Base-by-base conservation (phyloP, 2,797 vertebrate species). In the Buceros bicornis region DNA sequence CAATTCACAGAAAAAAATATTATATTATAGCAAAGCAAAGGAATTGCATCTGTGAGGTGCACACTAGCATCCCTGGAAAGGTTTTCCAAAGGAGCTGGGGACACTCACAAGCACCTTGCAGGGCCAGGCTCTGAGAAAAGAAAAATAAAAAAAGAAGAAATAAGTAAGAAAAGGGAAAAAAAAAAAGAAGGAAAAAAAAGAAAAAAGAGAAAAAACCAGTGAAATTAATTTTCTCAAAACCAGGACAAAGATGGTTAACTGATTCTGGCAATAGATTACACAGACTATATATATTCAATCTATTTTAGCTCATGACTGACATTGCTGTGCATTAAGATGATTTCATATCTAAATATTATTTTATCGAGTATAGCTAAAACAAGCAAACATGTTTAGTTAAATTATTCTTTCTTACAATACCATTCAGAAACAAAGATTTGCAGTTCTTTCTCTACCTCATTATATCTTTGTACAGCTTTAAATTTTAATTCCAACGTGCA, bases 41-140 rank as follows among this genome's bases (percentile, higher is more conserved):
- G 17, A 76, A 87, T 62, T 77, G 28, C 31, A 82, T 96, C 85
- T 96, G 89, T 91, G 89, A 97, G 94, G 93, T 96, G 93, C 87
- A 94, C 71, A 87, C 70, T 78, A 73, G 83, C 84, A 97, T 94
- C 81, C 90, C 79, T 93, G 77, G 76, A 87, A 87, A 90, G 33
- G 47, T 33, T 92, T 97, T 87, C 84, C 58, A 87, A 87, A 96
- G 79, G 66, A 94, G 62, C 11, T 83, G 82, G 76, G 79, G 76
- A 91, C 83, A 89, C 89, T 92, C 86, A 93, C 47, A 76, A 85
- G 91, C 87, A 96, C 85, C 91, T 92, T 95, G 70, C 92, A 95
- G 91, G 89, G 66, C 12, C 80, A 95, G 80, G 76, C 33, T 94
- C 86, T 93, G 51, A 79, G 53, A 67, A 62, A 73, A 86, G 5